Percentiles rank a stretch among this genome's conserved stretches.
phyloP scores from a whole-genome alignment of 2,888 invertebrate species.

The Polydrusus pterygomalis region DNA sequence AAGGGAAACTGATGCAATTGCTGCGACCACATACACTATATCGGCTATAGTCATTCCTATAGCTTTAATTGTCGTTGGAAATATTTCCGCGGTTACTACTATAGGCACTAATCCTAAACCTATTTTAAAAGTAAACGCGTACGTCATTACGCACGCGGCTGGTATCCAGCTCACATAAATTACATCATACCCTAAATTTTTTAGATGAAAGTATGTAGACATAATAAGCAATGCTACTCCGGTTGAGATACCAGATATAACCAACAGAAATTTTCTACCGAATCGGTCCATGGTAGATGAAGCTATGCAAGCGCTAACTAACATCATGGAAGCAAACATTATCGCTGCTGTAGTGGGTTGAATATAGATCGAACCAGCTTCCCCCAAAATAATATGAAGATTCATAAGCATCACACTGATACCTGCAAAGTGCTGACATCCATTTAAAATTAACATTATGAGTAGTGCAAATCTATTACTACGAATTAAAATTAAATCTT shows the following conservation, averaged over 20 bases:
- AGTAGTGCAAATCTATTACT: constrained; percentile 68
- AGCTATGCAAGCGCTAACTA: constrained; percentile 64
- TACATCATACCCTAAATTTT: constrained; percentile 61
- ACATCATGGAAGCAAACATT: constrained; percentile 67
- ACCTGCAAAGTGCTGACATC: constrained; percentile 65
- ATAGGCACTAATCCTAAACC: constrained; percentile 68
- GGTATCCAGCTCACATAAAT: constrained; percentile 65
- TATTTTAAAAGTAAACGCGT: constrained; percentile 62
- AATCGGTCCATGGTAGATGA: constrained; percentile 66
- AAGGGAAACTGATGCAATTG: constrained; percentile 65
- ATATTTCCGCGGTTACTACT: constrained; percentile 66
- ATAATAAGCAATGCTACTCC: constrained; percentile 65
- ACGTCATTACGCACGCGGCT: constrained; percentile 65
- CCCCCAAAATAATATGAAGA: constrained; percentile 66
- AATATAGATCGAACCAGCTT: constrained; percentile 66
- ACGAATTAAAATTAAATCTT: constrained; percentile 66
- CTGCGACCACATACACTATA: constrained; percentile 66
- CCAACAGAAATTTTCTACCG: constrained; percentile 67
- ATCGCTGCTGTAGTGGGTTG: constrained; percentile 66
- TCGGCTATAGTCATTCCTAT: constrained; percentile 69
- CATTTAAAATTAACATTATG: constrained; percentile 68
- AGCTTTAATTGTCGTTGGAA: constrained; percentile 64
- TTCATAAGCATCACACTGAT: constrained; percentile 68
- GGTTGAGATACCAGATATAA: constrained; percentile 65
- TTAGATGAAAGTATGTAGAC: constrained; percentile 67